Conservation (phyloP, 1,140 invertebrate genomes). For the Cardiocondyla obscurior region DNA sequence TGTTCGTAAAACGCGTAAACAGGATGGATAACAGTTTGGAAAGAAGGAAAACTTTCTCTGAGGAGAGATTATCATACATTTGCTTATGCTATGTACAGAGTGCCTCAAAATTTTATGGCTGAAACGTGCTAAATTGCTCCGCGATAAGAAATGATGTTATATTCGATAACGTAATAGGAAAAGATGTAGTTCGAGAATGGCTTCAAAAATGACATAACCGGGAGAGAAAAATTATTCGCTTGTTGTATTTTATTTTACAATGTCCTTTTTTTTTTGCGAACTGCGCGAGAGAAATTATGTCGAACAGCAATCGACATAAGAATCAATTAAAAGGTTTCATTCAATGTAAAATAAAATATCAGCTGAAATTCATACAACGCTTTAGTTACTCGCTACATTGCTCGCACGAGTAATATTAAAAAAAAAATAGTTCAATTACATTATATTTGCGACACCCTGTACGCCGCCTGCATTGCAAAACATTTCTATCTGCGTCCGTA, state of each 20-base stretch:
- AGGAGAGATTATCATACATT: constrained; percentile 28
- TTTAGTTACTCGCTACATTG: background rate
- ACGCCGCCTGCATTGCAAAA: background rate
- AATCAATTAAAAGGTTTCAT: constrained; percentile 35
- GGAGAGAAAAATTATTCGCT: background rate
- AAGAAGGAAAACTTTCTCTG: constrained; percentile 39
- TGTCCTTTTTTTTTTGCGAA: background rate
- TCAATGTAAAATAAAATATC: constrained; percentile 27
- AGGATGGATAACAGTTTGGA: constrained; percentile 44
- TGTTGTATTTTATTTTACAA: background rate
- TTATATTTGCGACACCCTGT: background rate
- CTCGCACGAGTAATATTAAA: too few relatives aligned
- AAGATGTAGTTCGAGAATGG: too few relatives aligned
- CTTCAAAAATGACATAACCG: background rate
- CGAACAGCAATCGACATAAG: background rate
- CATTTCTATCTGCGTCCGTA: background rate
- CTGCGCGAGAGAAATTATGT: background rate
- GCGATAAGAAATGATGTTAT: background rate
- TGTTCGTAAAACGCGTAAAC: constrained; percentile 41
- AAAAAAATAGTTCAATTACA: background rate
- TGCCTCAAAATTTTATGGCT: background rate
- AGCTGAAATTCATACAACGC: background rate
- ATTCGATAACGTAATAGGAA: too few relatives aligned
- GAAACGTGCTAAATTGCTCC: background rate
- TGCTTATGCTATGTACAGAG: background rate